Base-by-base conservation (phyloP, 2,113 vertebrate species). In the Ciconia boyciana region DNA sequence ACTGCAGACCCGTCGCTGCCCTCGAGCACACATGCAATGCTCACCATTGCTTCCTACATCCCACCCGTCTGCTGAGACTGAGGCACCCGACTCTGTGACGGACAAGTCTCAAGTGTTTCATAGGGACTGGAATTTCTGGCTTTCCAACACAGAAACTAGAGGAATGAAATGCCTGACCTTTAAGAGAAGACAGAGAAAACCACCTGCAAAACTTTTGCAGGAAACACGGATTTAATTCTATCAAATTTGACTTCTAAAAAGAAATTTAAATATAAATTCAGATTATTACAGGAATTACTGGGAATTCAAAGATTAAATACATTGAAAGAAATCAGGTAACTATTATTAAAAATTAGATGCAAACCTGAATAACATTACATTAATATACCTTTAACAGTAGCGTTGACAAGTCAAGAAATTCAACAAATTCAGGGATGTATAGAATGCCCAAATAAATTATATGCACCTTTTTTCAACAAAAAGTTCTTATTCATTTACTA, bases 1-100 rank as follows among this genome's bases (percentile, higher is more conserved):
- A 34, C 51, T 25, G 18, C 46, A 62, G 68, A 43, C 9, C 41
- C 4, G 4, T 10, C 0, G 4, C 36, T 61, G 29, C 28, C 39
- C 49, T n/a, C 2, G 12, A 81, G 9, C 39, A 28, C 10, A 10
- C 0, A 1, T 8, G 5, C 7, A 16, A 11, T 5, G 66, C 21
- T 39, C n/a, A 25, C 25, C 1, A 2, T 15, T 13, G 5, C 34
- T 5, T 68, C 41, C 41, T 19, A 16, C n/a, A 19, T 41, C 29
- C 32, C 60, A 64, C 18, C 49, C 3, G 1, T 9, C 80, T 70
- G 25, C 49, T 9, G n/a, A 85, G 49, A n/a, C 11, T 6, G 16
- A 65, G 5, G 26, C 26, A 54, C 29, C 64, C 34, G 7, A 9
- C 66, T 9, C 11, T 16, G 17, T 2, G 5, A 13, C 2, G 1